Evolutionary conservation across 2,797 vertebrate species (phyloP).

Genomic region (Discoglossus pictus): DNA sequence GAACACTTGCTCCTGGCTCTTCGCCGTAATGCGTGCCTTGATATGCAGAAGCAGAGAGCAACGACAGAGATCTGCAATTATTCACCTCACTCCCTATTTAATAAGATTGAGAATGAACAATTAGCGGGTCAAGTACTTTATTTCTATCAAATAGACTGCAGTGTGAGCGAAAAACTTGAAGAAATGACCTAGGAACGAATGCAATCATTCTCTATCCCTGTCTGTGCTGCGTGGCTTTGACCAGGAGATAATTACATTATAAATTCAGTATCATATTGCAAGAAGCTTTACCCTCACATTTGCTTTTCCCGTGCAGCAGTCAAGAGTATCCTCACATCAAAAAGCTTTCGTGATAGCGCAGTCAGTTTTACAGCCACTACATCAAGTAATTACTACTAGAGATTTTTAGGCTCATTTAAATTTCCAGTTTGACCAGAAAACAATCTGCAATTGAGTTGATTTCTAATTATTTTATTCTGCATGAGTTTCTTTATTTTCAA

Average conservation of each 20-base stretch:
- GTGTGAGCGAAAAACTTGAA: conserved; percentile 13
- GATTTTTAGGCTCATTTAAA: neutral
- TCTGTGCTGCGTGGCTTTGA: conserved; percentile 28
- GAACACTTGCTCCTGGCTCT: neutral
- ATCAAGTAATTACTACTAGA: conserved; percentile 15
- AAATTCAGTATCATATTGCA: conserved; percentile 38
- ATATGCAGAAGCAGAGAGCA: neutral
- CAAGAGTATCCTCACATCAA: conserved; percentile 19
- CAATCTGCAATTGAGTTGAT: neutral
- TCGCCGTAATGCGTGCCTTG: neutral
- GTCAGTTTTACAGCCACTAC: conserved; percentile 13
- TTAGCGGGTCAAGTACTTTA: conserved; percentile 43
- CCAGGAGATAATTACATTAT: conserved; percentile 45
- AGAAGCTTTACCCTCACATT: conserved; percentile 24
- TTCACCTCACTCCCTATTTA: conserved; percentile 20
- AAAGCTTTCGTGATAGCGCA: neutral
- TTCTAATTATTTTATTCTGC: neutral
- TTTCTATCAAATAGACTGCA: conserved; percentile 44
- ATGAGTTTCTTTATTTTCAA: no score
- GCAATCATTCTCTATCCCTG: conserved; percentile 39
- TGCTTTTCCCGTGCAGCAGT: neutral
- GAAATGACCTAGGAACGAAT: conserved; percentile 38
- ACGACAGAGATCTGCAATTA: conserved; percentile 18
- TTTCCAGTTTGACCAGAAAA: conserved; percentile 9
- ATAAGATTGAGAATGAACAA: conserved; percentile 44